A percentile compares a stretch with the other conserved stretches of the same genome.
Evolutionary conservation across 2,888 invertebrate genomes (phyloP).

Genomic region (Kryphioiulus occultus): DNA sequence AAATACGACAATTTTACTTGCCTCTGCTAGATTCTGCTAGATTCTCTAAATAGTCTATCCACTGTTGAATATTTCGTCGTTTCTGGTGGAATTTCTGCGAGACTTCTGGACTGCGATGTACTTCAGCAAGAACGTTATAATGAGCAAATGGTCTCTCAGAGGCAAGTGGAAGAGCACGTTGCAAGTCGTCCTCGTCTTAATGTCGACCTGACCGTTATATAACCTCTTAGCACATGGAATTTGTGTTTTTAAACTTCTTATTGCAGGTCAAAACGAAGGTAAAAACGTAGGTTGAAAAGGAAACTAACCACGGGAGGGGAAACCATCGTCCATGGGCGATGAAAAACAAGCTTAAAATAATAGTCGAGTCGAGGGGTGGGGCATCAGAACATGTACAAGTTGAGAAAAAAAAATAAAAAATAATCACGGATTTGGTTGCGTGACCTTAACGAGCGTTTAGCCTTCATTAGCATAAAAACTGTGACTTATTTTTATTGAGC

Average conservation of each 20-base stretch:
- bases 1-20: background rate
- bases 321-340: background rate
- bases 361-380: background rate
- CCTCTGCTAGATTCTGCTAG: background rate
- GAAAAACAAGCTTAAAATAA: background rate
- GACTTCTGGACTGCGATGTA: background rate
- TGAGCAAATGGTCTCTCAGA: background rate
- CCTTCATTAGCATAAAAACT: background rate
- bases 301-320: background rate
- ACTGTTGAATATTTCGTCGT: background rate
- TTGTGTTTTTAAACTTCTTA: conserved; percentile 33
- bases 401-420: background rate
- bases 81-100: background rate
- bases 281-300: conserved; percentile 39
- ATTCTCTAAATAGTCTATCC: background rate
- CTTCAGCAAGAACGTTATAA: background rate
- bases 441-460: background rate
- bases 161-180: background rate
- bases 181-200: conserved; percentile 7
- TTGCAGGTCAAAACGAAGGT: conserved; percentile 35
- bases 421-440: conserved; percentile 37
- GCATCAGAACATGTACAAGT: background rate
- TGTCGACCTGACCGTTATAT: conserved; percentile 36
- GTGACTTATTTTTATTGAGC: background rate
- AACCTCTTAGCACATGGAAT: conserved; percentile 32